Evolutionary conservation across 2,888 invertebrate species (phyloP).

Genomic region (Parnassius mnemosyne): DNA sequence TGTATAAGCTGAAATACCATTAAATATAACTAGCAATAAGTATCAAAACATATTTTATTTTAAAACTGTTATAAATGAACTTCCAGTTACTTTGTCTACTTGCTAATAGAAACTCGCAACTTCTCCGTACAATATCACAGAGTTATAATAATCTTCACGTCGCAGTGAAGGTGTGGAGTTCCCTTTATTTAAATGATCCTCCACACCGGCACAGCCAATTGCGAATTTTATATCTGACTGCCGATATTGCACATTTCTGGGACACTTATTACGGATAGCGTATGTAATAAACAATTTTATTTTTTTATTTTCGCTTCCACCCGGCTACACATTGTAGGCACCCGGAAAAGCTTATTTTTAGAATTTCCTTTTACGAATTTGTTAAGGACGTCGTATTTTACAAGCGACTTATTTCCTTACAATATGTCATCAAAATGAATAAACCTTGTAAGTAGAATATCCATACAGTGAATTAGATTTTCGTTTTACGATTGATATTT

Average conservation of each 20-base stretch:
- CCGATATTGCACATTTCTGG: slow-evolving; percentile 38
- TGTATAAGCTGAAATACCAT: no score
- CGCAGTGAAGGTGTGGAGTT: slow-evolving; percentile 18
- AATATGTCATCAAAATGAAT: not conserved
- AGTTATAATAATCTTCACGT: slow-evolving; percentile 48
- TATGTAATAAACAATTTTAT: slow-evolving; percentile 33
- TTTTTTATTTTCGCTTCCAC: slow-evolving; percentile 27
- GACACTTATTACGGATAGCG: slow-evolving; percentile 29
- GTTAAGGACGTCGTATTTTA: slow-evolving; percentile 16
- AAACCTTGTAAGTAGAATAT: no score
- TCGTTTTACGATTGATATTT: no score
- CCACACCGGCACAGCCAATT: slow-evolving; percentile 34
- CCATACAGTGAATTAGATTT: no score
- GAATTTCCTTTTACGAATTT: slow-evolving; percentile 22
- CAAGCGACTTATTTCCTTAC: slow-evolving; percentile 7
- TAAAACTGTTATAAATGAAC: not conserved
- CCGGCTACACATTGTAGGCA: slow-evolving; percentile 2
- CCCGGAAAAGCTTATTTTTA: slow-evolving; percentile 8
- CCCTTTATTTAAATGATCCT: slow-evolving; percentile 45
- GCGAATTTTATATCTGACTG: slow-evolving; percentile 37
- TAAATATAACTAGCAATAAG: no score
- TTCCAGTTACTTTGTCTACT: not conserved
- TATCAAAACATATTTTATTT: no score
- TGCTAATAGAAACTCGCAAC: slow-evolving; percentile 7
- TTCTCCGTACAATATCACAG: slow-evolving; percentile 27